Base-by-base conservation (phyloP, 2,797 vertebrate species). In the Halcyon badia region DNA sequence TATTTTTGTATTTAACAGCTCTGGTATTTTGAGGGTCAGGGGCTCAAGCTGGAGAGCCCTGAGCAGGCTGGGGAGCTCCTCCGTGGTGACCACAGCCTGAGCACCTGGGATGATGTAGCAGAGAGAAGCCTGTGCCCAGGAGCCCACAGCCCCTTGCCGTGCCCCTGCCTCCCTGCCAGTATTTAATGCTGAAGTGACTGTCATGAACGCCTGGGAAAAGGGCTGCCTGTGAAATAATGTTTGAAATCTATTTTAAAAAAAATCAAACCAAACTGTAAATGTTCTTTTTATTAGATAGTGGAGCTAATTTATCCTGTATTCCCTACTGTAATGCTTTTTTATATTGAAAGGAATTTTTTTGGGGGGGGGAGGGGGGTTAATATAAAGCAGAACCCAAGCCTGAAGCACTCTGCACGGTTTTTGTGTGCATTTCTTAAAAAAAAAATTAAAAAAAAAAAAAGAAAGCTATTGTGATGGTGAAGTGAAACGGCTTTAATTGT, bases 271-370 rank as follows among this genome's bases (percentile, higher is more conserved):
- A 54, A 26, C 46, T 97, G 95, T 98, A 96, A 94, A 95, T 91
- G 95, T 96, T 95, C 94, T 96, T 97, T 92, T 90, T 96, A 77
- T 97, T 97, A 98, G 97, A 95, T 96, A 95, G 94, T 96, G 90
- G 97, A 98, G 97, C 96, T 98, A 97, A 97, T 97, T 98, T 97
- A 98, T 98, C 98, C 97, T 78, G 94, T 97, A 97, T 96, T 92
- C 95, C 91, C 92, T 97, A 97, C 90, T 81, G 73, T 95, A 94
- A 96, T 94, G 89, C 93, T 97, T 97, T 96, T 98, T 98, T 98
- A 98, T 98, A 98, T 95, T 86, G 94, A 96, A 97, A 97, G 89
- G 89, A 96, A 39, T 89, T 56, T 75, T 41, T 28, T 16, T 28
- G 2, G 25, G 8, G 49, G 14, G 48, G 48, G 35, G 33, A 13